A percentile compares a stretch with the other conserved stretches of the same genome.
Evolutionary conservation across 2,113 vertebrate genomes (phyloP).

Genomic region (Carassius gibelio): DNA sequence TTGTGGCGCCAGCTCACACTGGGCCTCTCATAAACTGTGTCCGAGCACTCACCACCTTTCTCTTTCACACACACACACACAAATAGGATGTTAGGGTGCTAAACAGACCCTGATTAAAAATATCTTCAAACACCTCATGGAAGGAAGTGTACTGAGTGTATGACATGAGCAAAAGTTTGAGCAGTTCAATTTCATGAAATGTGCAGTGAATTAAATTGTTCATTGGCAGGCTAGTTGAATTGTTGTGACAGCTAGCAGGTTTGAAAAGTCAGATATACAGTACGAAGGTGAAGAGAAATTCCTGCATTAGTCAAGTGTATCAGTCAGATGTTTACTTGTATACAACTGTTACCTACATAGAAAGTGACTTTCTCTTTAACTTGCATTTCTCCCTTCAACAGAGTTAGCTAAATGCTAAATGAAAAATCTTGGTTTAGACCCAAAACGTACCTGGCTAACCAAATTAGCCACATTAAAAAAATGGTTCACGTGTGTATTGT

Average conservation of each 20-base stretch:
- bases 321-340: neutral
- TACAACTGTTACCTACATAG: neutral
- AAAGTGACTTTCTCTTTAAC: neutral
- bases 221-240: neutral
- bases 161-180: neutral
- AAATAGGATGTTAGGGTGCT: neutral
- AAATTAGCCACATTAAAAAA: neutral
- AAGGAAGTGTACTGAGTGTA: neutral
- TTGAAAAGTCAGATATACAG: neutral
- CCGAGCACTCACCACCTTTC: conserved; percentile 69
- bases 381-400: neutral
- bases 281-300: neutral
- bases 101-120: neutral
- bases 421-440: neutral
- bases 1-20: conserved; percentile 78
- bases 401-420: neutral
- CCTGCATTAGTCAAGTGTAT: neutral
- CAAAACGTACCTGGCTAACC: neutral
- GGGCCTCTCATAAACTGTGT: conserved; percentile 76
- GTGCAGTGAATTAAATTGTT: neutral
- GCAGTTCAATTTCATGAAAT: neutral
- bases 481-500: neutral
- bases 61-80: conserved; percentile 48
- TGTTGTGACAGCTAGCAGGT: neutral
- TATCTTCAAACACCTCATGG: neutral